These are phyloP conservation scores for Coracopsis vasa DNA, from an alignment of 2,113 vertebrate genomes.

Conservation along the genomic window DNA sequence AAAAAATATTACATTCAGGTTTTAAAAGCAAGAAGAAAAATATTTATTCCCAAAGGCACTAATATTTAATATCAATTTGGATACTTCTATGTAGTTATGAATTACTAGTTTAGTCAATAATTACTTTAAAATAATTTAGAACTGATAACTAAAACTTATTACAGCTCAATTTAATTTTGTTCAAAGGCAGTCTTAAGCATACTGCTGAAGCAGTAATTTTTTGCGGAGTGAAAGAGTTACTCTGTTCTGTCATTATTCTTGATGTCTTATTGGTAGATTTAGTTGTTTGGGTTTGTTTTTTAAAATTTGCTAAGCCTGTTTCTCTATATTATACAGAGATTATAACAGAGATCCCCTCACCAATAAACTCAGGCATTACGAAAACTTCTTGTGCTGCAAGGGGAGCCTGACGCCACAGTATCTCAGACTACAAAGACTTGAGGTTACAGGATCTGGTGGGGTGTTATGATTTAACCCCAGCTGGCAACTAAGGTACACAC, in stretches of 20 bases:
- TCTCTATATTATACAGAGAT: neutral
- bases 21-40: constrained; percentile 35
- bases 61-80: constrained; percentile 61
- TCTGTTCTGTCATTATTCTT: neutral
- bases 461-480: too few species aligned
- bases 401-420: neutral
- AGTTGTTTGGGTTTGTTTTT: neutral
- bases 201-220: neutral
- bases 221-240: neutral
- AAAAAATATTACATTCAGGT: constrained; percentile 38
- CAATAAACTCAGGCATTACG: neutral
- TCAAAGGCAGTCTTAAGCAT: neutral
- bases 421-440: neutral
- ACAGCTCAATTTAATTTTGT: constrained; percentile 23
- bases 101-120: constrained; percentile 38
- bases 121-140: constrained; percentile 48
- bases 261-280: neutral
- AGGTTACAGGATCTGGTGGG: neutral
- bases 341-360: neutral
- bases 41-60: constrained; percentile 34
- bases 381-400: neutral
- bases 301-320: neutral
- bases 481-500: neutral
- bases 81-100: constrained; percentile 7
- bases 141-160: constrained; percentile 10